Evolutionary conservation across 2,797 vertebrate species (phyloP).

Genomic region (Epinephelus malabaricus): DNA sequence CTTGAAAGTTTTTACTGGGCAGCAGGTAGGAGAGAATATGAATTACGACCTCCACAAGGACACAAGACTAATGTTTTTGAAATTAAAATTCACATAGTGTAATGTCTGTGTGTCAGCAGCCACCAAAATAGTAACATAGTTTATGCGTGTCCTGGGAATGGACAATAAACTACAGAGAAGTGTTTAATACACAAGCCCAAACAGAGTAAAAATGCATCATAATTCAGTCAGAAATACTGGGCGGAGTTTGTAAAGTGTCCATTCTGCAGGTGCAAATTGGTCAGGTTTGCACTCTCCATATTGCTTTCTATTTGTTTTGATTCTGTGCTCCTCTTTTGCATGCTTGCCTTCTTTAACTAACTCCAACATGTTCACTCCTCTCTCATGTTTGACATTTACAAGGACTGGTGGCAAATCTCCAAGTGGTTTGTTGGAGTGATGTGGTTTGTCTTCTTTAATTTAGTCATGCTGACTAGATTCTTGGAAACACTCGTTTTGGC

Average conservation of each 20-base stretch:
- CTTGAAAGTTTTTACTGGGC: background rate
- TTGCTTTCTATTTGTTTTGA: background rate
- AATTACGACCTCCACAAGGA: background rate
- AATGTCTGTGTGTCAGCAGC: background rate
- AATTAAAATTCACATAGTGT: background rate
- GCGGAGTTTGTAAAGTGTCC: background rate
- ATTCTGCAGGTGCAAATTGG: background rate
- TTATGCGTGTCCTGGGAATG: background rate
- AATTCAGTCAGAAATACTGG: background rate
- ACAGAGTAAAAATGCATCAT: background rate
- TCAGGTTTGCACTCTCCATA: background rate
- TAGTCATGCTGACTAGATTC: background rate
- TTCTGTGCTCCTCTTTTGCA: background rate
- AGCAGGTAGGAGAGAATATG: background rate
- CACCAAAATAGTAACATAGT: background rate
- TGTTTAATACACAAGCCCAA: background rate
- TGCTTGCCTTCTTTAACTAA: background rate
- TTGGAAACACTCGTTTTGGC: background rate
- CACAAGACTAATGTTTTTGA: background rate
- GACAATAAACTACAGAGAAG: background rate
- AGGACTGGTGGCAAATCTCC: background rate
- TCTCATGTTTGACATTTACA: constrained; percentile 11
- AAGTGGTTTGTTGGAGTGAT: background rate
- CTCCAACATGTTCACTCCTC: background rate
- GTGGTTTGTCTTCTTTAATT: background rate